phyloP scores from a whole-genome alignment of 2,113 vertebrate genomes.

The Sinocyclocheilus anshuiensis region DNA sequence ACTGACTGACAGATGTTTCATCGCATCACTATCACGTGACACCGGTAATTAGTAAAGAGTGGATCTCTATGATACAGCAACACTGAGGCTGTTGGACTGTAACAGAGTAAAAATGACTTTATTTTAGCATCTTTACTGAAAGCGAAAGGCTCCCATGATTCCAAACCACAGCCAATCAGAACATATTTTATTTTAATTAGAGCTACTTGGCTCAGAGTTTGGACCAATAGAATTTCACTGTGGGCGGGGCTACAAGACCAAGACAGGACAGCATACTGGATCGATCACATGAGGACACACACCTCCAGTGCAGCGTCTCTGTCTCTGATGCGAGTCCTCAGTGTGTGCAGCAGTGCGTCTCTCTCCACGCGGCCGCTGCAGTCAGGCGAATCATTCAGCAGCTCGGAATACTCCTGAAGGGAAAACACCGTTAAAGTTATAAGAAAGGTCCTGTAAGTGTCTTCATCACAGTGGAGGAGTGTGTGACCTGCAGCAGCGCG shows the following conservation, averaged over 20 bases:
- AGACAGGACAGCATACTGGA: no score
- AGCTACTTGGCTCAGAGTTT: not conserved
- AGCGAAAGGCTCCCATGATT: not conserved
- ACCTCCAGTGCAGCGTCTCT: constrained; percentile 91
- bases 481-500: constrained; percentile 80
- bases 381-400: constrained; percentile 77
- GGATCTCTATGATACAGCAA: no score
- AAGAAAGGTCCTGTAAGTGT: not conserved
- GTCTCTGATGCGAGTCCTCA: constrained; percentile 87
- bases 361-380: constrained; percentile 50
- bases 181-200: not conserved
- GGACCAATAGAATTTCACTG: not conserved
- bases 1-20: no score
- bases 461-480: not conserved
- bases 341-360: constrained; percentile 84
- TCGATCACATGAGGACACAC: constrained; percentile 6
- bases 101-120: no score
- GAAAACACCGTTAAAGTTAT: not conserved
- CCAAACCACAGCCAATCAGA: not conserved
- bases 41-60: no score
- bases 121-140: no score
- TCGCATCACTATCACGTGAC: no score
- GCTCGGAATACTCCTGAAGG: constrained; percentile 84
- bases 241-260: no score
- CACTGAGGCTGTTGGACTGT: no score